phyloP scores from a whole-genome alignment of 1,140 invertebrate species.

The Camponotus vicinus region DNA sequence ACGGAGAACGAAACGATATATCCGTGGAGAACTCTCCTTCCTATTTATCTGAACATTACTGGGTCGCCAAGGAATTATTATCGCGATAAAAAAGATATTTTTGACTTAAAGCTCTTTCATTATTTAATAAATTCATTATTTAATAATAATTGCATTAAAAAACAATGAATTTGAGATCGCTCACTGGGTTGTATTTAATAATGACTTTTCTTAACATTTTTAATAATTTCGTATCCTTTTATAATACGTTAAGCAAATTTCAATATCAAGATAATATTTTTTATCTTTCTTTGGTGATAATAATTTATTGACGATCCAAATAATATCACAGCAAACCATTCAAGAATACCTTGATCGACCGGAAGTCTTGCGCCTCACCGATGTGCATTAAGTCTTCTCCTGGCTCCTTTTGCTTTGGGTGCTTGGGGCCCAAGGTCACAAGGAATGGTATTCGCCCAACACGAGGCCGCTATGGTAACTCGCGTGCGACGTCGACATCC shows the following conservation, averaged over 20 bases:
- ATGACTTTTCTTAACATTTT: background rate
- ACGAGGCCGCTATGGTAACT: slow-evolving; percentile 84
- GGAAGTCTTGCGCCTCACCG: slow-evolving; percentile 25
- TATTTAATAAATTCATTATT: background rate
- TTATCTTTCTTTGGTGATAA: background rate
- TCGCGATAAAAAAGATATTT: slow-evolving; percentile 16
- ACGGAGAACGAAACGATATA: slow-evolving; percentile 2
- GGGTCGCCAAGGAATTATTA: slow-evolving; percentile 46
- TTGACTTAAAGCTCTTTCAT: background rate
- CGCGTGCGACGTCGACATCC: slow-evolving; percentile 83
- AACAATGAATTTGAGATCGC: background rate
- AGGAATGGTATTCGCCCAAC: slow-evolving; percentile 85
- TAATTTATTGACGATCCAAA: slow-evolving; percentile 32
- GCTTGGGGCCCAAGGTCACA: slow-evolving; percentile 85
- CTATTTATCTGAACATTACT: slow-evolving; percentile 26
- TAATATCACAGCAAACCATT: slow-evolving; percentile 21
- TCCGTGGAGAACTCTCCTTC: slow-evolving; percentile 16
- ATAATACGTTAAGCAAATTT: slow-evolving; percentile 3
- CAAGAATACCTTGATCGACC: slow-evolving; percentile 47
- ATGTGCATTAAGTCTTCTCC: slow-evolving; percentile 81
- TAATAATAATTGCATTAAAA: background rate
- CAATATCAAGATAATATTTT: too few species aligned
- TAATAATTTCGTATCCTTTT: background rate
- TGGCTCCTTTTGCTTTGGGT: slow-evolving; percentile 82
- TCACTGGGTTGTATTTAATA: background rate